Conservation (phyloP, 2,113 vertebrate genomes). For the Podarcis raffonei region DNA sequence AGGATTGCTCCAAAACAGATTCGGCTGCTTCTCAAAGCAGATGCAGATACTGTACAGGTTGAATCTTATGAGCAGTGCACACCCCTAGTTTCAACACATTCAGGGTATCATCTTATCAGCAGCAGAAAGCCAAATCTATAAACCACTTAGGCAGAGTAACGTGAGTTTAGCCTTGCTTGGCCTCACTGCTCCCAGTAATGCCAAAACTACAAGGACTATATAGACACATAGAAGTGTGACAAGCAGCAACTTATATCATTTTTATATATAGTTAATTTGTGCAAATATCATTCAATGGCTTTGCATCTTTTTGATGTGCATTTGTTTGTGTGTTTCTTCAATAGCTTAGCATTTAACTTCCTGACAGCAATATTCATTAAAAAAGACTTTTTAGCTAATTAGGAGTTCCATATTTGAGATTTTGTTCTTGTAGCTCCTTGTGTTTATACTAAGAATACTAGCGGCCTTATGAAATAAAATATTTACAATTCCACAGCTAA, state of each 20-base stretch:
- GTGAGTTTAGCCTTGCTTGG: background rate
- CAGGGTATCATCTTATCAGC: background rate
- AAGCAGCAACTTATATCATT: constrained; percentile 32
- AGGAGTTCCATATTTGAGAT: background rate
- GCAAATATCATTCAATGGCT: constrained; percentile 54
- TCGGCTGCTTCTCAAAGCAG: no score
- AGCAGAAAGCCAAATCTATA: background rate
- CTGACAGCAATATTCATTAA: constrained; percentile 23
- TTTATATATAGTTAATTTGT: constrained; percentile 39
- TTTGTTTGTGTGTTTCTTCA: constrained; percentile 22
- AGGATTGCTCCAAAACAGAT: no score
- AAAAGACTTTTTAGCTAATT: background rate
- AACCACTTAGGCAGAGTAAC: background rate
- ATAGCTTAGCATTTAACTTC: constrained; percentile 13
- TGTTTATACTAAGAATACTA: constrained; percentile 24
- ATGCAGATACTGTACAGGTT: no score
- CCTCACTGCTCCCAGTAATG: background rate
- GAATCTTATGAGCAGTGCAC: no score
- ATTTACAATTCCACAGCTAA: constrained; percentile 50
- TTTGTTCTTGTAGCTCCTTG: constrained; percentile 21
- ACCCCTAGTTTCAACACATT: no score
- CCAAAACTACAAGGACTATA: background rate
- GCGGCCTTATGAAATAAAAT: constrained; percentile 30
- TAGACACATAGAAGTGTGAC: constrained; percentile 57
- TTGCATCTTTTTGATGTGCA: constrained; percentile 6